phyloP scores from a whole-genome alignment of 2,113 vertebrate species.

The Struthidea cinerea region DNA sequence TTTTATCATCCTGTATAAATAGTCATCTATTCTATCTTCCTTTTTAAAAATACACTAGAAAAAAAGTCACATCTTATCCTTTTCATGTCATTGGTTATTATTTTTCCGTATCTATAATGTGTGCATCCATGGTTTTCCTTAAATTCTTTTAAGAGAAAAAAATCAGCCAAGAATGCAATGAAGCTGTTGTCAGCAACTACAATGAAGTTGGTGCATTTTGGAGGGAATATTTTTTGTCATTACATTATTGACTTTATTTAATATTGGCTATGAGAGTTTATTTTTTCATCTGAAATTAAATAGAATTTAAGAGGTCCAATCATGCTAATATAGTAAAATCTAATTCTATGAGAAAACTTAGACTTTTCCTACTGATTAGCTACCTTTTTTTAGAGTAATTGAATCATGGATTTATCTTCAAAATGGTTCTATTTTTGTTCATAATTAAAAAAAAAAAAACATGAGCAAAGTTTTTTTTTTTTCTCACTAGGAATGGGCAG shows the following conservation, averaged over 20 bases:
- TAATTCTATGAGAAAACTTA: not conserved
- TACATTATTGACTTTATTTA: not conserved
- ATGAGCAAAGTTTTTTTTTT: not conserved
- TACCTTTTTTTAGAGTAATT: not conserved
- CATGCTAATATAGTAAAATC: not conserved
- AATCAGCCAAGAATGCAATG: not conserved
- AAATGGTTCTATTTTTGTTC: not conserved
- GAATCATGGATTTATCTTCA: not conserved
- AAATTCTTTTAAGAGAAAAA: not conserved
- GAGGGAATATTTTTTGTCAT: not conserved
- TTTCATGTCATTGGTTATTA: not conserved
- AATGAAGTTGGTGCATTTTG: not conserved
- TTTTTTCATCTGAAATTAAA: not conserved
- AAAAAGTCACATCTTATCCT: not conserved
- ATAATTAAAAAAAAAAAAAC: not conserved
- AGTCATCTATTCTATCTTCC: not conserved
- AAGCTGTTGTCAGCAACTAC: not conserved
- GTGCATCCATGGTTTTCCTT: not conserved
- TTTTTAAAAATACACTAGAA: not conserved
- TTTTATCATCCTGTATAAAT: not conserved
- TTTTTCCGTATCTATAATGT: not conserved
- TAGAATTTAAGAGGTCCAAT: not conserved
- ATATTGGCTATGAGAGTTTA: not conserved
- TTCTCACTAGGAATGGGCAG: not conserved
- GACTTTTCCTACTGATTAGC: not conserved